Conservation (phyloP, 1,140 invertebrate species). For the Platyscapa corneri region DNA sequence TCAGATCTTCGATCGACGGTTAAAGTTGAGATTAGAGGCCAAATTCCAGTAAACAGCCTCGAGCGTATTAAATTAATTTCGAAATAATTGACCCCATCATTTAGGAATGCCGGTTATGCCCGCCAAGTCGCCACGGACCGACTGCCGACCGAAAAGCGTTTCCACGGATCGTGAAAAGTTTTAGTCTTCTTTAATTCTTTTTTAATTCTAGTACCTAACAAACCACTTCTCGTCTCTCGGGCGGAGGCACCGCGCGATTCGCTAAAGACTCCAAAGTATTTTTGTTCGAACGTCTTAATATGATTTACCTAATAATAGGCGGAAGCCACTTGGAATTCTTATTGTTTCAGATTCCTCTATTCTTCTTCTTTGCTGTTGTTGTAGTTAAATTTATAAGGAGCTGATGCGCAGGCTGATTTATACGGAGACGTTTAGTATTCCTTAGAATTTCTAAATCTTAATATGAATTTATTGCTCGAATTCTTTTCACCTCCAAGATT, state of each 20-base stretch:
- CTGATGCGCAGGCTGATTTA: slow-evolving; percentile 43
- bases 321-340: slow-evolving; percentile 36
- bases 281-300: not conserved
- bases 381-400: slow-evolving; percentile 45
- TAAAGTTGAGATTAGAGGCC: not conserved
- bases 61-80: not conserved
- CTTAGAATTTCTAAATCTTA: slow-evolving; percentile 38
- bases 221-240: too few relatives aligned
- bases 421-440: slow-evolving; percentile 17
- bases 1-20: not conserved
- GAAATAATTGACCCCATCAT: too few relatives aligned
- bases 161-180: too few relatives aligned
- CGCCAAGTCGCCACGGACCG: too few relatives aligned
- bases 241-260: too few relatives aligned
- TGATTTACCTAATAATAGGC: slow-evolving; percentile 35
- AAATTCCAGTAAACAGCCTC: not conserved
- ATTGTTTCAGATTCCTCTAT: slow-evolving; percentile 1
- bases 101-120: too few relatives aligned
- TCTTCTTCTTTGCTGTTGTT: too few relatives aligned
- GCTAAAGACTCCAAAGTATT: too few relatives aligned
- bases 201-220: too few relatives aligned
- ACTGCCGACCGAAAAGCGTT: too few relatives aligned
- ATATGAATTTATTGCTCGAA: slow-evolving; percentile 42
- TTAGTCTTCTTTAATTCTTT: too few relatives aligned
- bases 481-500: not conserved